These are phyloP conservation scores for Characodon lateralis DNA, from an alignment of 2,797 vertebrate species.

Conservation along the genomic window DNA sequence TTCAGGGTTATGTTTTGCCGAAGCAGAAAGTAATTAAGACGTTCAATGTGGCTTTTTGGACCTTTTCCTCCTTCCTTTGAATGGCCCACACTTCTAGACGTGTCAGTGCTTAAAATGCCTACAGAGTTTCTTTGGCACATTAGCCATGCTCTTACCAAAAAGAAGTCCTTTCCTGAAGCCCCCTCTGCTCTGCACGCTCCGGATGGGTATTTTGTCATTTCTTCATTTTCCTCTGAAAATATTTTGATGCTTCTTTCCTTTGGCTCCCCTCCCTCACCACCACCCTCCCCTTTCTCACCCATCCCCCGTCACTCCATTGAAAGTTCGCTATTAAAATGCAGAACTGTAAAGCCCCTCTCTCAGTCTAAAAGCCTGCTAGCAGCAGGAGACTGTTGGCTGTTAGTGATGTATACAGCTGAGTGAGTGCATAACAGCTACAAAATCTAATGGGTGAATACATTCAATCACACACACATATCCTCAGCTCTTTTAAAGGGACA, in stretches of 20 bases:
- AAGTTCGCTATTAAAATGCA: conserved; percentile 82
- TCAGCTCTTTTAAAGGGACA: conserved; percentile 72
- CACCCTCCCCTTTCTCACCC: conserved; percentile 51
- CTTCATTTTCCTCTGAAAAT: conserved; percentile 79
- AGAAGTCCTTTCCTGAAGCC: conserved; percentile 69
- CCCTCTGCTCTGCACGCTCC: conserved; percentile 67
- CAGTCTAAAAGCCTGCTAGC: conserved; percentile 79
- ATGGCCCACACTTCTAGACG: conserved; percentile 68
- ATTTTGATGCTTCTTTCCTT: conserved; percentile 80
- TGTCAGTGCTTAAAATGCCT: conserved; percentile 68
- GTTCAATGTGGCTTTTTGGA: conserved; percentile 76
- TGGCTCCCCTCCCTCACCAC: conserved; percentile 23
- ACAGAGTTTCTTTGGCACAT: conserved; percentile 76
- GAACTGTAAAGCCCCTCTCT: conserved; percentile 77
- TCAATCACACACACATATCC: conserved; percentile 74
- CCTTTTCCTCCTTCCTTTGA: conserved; percentile 69
- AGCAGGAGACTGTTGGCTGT: conserved; percentile 80
- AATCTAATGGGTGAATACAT: conserved; percentile 80
- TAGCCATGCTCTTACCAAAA: conserved; percentile 66
- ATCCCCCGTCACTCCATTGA: conserved; percentile 75
- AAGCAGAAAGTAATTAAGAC: conserved; percentile 78
- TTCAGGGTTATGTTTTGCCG: conserved; percentile 70
- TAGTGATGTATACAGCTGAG: conserved; percentile 80
- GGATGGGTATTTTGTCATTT: conserved; percentile 80
- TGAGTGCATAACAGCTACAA: conserved; percentile 80